Percentiles rank a stretch among this genome's conserved stretches.
Evolutionary conservation across 2,797 vertebrate species (phyloP).

Genomic region (Clamator glandarius): DNA sequence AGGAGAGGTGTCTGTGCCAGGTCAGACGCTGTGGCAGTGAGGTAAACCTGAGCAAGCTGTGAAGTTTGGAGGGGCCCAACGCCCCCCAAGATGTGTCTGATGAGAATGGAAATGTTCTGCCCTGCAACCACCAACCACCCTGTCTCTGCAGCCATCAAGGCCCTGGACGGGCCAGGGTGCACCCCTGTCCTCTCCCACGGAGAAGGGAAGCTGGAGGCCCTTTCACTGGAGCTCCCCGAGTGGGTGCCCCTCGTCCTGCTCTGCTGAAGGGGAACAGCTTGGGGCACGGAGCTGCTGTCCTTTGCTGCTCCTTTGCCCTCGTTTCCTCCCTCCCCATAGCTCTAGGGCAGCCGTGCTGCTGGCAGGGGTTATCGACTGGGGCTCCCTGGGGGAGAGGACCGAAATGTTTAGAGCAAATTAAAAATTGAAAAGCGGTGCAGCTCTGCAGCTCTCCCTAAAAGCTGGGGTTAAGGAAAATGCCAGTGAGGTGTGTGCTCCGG

Average conservation of each 20-base stretch:
- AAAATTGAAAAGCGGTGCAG: background rate
- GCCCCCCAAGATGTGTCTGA: background rate
- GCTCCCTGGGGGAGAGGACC: background rate
- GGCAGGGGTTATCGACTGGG: background rate
- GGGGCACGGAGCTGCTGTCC: background rate
- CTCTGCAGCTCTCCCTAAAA: conserved; percentile 52
- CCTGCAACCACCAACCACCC: rapidly evolving
- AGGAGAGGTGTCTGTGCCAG: background rate
- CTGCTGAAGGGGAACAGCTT: background rate
- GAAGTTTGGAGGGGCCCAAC: background rate
- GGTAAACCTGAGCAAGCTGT: background rate
- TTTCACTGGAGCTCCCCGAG: background rate
- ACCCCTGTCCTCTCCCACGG: background rate
- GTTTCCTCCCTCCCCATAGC: background rate
- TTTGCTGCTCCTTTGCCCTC: background rate
- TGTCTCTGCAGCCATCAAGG: background rate
- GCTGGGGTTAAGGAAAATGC: background rate
- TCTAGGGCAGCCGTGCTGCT: background rate
- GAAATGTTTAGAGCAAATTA: conserved; percentile 53
- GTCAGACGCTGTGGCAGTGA: rapidly evolving
- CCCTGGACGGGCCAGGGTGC: too few relatives aligned
- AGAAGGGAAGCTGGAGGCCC: background rate
- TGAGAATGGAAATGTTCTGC: background rate
- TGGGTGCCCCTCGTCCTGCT: rapidly evolving
- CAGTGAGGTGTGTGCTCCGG: background rate